Evolutionary conservation across 1,140 invertebrate genomes (phyloP).

Genomic region (Oppia nitens): DNA sequence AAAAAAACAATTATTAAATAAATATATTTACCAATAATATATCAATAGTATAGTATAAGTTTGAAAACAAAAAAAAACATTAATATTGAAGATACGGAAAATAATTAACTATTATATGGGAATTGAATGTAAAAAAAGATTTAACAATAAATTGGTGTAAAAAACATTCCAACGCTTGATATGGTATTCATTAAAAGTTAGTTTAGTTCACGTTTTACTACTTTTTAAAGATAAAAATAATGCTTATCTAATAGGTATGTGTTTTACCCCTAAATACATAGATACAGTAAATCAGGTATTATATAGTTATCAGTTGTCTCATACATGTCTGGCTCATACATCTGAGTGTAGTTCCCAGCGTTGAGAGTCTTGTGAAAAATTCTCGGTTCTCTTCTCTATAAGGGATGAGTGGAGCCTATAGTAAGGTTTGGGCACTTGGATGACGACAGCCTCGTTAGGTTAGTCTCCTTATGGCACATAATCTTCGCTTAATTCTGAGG

Average conservation of each 20-base stretch:
- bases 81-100: no score
- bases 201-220: background rate
- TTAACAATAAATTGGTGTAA: background rate
- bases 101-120: no score
- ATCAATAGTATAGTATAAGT: no score
- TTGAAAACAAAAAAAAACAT: no score
- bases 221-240: background rate
- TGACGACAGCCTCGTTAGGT: background rate
- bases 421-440: background rate
- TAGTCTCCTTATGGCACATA: no score
- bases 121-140: no score
- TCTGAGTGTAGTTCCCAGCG: background rate
- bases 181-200: background rate
- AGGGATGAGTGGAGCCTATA: background rate
- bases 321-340: no score
- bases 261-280: background rate
- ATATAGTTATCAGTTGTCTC: background rate
- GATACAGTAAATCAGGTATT: no score
- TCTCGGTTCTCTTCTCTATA: no score
- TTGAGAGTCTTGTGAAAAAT: no score
- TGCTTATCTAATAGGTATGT: background rate
- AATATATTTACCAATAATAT: no score
- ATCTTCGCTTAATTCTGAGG: background rate
- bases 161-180: background rate
- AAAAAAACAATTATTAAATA: no score